Percentiles rank a stretch among this genome's conserved stretches.
phyloP scores from a whole-genome alignment of 2,113 vertebrate genomes.

The Xiphophorus hellerii region DNA sequence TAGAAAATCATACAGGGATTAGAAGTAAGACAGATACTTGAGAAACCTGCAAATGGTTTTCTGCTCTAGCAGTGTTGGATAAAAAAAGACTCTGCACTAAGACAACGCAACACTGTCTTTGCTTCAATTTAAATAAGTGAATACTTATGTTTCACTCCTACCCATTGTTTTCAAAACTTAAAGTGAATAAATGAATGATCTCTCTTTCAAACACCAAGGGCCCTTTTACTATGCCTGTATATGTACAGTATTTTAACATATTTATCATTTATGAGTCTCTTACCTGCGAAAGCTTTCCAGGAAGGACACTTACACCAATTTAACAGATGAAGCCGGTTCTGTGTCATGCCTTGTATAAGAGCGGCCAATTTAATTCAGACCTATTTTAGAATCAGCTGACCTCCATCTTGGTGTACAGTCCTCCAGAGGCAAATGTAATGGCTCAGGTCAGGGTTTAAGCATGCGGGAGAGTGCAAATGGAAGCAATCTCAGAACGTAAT shows the following conservation, averaged over 20 bases:
- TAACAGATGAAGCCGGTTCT: slow-evolving; percentile 37
- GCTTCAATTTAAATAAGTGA: background rate
- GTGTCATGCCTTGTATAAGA: slow-evolving; percentile 46
- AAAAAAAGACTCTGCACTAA: too few species aligned
- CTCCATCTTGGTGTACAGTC: slow-evolving; percentile 47
- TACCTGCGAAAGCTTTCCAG: slow-evolving; percentile 41
- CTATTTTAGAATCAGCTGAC: slow-evolving; percentile 52
- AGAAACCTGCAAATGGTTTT: background rate
- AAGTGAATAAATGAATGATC: slow-evolving; percentile 43
- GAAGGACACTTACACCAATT: slow-evolving; percentile 39
- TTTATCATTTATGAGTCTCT: slow-evolving; percentile 59
- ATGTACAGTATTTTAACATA: background rate
- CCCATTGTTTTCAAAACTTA: slow-evolving; percentile 12
- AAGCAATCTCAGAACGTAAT: slow-evolving; percentile 62
- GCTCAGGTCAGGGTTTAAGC: slow-evolving; percentile 53
- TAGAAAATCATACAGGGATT: background rate
- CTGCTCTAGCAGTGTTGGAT: background rate
- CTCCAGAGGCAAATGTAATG: slow-evolving; percentile 62
- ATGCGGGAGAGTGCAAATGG: slow-evolving; percentile 37
- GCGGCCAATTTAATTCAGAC: slow-evolving; percentile 57
- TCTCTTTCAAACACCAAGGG: slow-evolving; percentile 49
- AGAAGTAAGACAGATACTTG: background rate
- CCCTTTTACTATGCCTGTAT: slow-evolving; percentile 50
- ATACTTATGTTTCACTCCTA: background rate
- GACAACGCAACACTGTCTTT: background rate